Evolutionary conservation across 2,113 vertebrate species (phyloP).

Genomic region (Oreochromis spilurus): DNA sequence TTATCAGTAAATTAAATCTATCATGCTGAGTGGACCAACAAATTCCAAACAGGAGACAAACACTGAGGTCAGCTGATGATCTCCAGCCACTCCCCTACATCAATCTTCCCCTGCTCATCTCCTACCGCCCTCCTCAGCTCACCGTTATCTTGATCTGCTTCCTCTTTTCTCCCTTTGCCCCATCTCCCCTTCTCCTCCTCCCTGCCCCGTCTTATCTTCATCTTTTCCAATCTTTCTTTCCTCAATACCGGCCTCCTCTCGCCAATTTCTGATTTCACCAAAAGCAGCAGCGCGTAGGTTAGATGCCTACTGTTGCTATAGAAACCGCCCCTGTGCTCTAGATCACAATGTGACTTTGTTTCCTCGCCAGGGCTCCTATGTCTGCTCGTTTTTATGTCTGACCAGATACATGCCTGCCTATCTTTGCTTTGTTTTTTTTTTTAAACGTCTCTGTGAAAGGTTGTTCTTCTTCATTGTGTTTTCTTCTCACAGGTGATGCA

Average conservation of each 20-base stretch:
- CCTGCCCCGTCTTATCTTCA: slow-evolving; percentile 60
- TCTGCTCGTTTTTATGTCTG: slow-evolving; percentile 36
- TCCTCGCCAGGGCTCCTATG: slow-evolving; percentile 33
- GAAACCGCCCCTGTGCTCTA: slow-evolving; percentile 66
- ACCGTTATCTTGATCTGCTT: slow-evolving; percentile 44
- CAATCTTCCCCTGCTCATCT: slow-evolving; percentile 42
- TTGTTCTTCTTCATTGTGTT: not conserved
- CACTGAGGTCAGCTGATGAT: slow-evolving; percentile 62
- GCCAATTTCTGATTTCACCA: slow-evolving; percentile 65
- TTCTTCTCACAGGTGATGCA: not conserved
- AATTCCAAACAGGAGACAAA: slow-evolving; percentile 62
- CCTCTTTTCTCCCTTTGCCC: slow-evolving; percentile 35
- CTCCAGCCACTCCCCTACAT: slow-evolving; percentile 45
- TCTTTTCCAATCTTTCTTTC: slow-evolving; percentile 49
- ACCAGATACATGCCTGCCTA: slow-evolving; percentile 20
- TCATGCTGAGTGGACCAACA: slow-evolving; percentile 58
- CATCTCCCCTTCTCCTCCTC: slow-evolving; percentile 16
- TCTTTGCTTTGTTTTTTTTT: not conserved
- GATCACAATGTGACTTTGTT: slow-evolving; percentile 69
- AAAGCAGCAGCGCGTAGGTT: slow-evolving; percentile 55
- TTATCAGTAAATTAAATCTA: slow-evolving; percentile 72
- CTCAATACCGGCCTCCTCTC: slow-evolving; percentile 44
- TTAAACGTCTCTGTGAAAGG: not conserved
- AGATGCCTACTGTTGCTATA: slow-evolving; percentile 70
- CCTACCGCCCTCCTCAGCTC: not conserved